These are phyloP conservation scores for Heloderma charlesbogerti DNA, from an alignment of 2,113 vertebrate species.

Conservation along the genomic window DNA sequence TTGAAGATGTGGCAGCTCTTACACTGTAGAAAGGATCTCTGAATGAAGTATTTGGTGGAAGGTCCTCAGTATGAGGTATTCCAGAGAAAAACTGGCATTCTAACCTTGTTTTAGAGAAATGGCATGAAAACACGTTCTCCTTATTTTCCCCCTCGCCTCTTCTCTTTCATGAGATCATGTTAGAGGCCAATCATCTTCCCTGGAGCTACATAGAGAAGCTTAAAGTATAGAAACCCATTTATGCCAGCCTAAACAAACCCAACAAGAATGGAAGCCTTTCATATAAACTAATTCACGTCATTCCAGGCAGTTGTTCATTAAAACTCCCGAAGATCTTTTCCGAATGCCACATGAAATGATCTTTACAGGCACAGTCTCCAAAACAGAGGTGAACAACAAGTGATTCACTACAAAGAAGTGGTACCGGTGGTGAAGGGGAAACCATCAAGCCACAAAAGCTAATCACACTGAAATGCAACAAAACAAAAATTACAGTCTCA, in stretches of 20 bases:
- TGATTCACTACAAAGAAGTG: conserved; percentile 22
- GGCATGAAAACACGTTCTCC: neutral
- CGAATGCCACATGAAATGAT: conserved; percentile 7
- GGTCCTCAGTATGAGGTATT: neutral
- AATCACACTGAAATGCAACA: conserved; percentile 43
- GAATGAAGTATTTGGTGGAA: neutral
- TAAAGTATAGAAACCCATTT: conserved; percentile 39
- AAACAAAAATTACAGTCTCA: conserved; percentile 27
- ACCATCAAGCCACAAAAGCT: conserved; percentile 37
- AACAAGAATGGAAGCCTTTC: conserved; percentile 22
- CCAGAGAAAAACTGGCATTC: neutral
- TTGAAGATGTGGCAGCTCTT: neutral
- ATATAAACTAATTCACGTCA: conserved; percentile 24
- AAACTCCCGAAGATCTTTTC: conserved; percentile 33
- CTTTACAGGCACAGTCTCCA: conserved; percentile 51
- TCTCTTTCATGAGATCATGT: conserved; percentile 30
- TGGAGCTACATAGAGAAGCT: conserved; percentile 31
- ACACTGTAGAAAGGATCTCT: neutral
- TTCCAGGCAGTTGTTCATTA: conserved; percentile 57
- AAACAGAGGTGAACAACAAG: conserved; percentile 42
- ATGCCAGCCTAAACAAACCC: conserved; percentile 39
- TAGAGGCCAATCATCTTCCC: conserved; percentile 33
- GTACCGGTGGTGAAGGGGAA: no score
- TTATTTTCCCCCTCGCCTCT: neutral
- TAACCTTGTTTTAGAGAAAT: conserved; percentile 12